Evolutionary conservation across 2,113 vertebrate species (phyloP), one percentile per base, ranked within the genome.

Genomic region (Leucosticte australis): DNA sequence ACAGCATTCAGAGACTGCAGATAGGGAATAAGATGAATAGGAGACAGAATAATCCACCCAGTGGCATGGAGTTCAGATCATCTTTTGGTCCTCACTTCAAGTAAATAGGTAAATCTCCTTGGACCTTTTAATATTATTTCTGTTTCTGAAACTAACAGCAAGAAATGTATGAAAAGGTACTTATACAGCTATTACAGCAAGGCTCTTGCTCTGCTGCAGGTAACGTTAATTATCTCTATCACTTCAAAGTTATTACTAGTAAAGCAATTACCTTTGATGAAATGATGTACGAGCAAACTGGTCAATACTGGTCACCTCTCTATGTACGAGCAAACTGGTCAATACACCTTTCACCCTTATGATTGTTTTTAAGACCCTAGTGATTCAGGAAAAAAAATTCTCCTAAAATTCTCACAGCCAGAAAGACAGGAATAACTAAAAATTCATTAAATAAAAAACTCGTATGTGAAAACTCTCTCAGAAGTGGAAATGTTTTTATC

Each of bases 21-120:
- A 86, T 27, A 77, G 56, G 27, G 68, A 92, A 86, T 80, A 67
- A 60, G 31, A 92, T 76, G 41, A 95, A 94, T 10, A 93, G 52
- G 35, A 92, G 37, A 67, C 55, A 87, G 64, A 93, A 94, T 86
- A 93, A 86, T 57, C 28, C 28, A 89, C 31, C 68, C 60, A 59
- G 47, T 68, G 75, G 53, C 68, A 88, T 44, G 35, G 85, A 92
- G 73, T 89, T 95, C 90, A 71, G 41, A 90, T 81, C 64, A 60
- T 50, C 80, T 89, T 90, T 76, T 78, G 73, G 80, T 64, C n/a
- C 44, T 78, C n/a, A 75, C 60, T 93, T 92, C 49, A 90, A 90
- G 64, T 71, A 82, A 46, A 42, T 22, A 75, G 60, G 39, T 71
- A 92, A 92, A 24, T 87, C 15, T 96, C 73, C 60, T 87, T 35